These are phyloP conservation scores for Gallinago stenura DNA, from an alignment of 2,797 vertebrate genomes.

Conservation along the genomic window DNA sequence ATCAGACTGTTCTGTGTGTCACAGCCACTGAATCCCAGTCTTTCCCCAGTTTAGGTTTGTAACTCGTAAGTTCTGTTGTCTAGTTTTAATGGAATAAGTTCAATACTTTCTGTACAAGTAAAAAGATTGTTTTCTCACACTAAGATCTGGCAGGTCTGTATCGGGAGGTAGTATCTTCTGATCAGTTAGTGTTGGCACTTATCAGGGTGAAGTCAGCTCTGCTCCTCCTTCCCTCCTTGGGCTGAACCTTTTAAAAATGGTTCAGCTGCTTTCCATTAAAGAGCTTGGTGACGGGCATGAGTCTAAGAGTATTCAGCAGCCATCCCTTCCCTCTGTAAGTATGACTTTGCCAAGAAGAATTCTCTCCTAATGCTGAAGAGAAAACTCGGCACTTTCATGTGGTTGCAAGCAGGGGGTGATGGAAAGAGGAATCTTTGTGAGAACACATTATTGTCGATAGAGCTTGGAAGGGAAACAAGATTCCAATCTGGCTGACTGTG, in stretches of 20 bases:
- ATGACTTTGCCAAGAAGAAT: neutral
- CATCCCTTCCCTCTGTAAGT: neutral
- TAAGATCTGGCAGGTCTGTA: neutral
- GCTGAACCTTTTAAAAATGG: neutral
- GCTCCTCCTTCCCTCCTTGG: neutral
- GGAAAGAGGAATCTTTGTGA: neutral
- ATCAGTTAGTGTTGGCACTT: neutral
- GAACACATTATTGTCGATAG: neutral
- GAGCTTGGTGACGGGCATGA: neutral
- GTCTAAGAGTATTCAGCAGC: neutral
- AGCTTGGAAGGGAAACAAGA: conserved; percentile 13
- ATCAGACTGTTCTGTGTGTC: neutral
- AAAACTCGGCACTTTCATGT: neutral
- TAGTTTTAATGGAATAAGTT: neutral
- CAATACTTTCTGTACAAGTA: too few relatives aligned
- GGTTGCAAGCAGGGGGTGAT: neutral
- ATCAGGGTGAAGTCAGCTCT: neutral
- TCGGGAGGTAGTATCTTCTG: neutral
- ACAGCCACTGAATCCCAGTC: neutral
- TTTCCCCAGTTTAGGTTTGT: neutral
- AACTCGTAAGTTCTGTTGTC: neutral
- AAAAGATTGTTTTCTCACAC: accelerated
- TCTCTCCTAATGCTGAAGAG: neutral
- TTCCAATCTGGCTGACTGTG: conserved; percentile 20
- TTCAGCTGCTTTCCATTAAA: conserved; percentile 31